These are phyloP conservation scores for Hycleus phaleratus DNA, from an alignment of 1,140 invertebrate species.

Conservation along the genomic window DNA sequence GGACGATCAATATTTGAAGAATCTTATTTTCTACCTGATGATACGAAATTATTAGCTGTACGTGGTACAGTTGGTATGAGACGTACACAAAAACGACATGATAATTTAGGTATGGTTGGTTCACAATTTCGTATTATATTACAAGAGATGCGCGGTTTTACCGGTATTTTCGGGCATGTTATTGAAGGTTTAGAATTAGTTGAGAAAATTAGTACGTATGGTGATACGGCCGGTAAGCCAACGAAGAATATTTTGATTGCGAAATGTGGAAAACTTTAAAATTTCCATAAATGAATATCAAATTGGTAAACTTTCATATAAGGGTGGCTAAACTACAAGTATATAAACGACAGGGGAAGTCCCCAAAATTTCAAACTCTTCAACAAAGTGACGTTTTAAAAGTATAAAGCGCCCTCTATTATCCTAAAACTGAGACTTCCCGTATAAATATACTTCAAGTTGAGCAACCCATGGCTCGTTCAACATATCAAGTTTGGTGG, in stretches of 20 bases:
- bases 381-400: too few relatives aligned
- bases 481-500: not conserved
- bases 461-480: too few relatives aligned
- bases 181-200: slow-evolving; percentile 73
- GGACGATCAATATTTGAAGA: slow-evolving; percentile 71
- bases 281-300: too few relatives aligned
- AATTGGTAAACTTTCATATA: too few relatives aligned
- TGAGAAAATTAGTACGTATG: slow-evolving; percentile 69
- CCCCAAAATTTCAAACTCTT: too few relatives aligned
- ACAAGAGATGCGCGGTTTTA: slow-evolving; percentile 73
- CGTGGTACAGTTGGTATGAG: slow-evolving; percentile 76
- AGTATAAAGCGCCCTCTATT: too few relatives aligned
- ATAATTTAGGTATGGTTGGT: slow-evolving; percentile 72
- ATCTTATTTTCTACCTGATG: slow-evolving; percentile 72
- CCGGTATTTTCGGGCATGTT: slow-evolving; percentile 75
- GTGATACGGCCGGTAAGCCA: slow-evolving; percentile 69
- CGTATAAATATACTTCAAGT: too few relatives aligned
- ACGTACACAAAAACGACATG: slow-evolving; percentile 69
- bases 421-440: too few relatives aligned
- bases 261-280: slow-evolving; percentile 65
- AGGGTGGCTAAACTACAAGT: too few relatives aligned
- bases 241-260: slow-evolving; percentile 65
- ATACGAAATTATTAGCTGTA: slow-evolving; percentile 67
- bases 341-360: too few relatives aligned
- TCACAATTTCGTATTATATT: slow-evolving; percentile 77